phyloP scores from a whole-genome alignment of 2,797 vertebrate species.

The Silurus lanzhouensis region DNA sequence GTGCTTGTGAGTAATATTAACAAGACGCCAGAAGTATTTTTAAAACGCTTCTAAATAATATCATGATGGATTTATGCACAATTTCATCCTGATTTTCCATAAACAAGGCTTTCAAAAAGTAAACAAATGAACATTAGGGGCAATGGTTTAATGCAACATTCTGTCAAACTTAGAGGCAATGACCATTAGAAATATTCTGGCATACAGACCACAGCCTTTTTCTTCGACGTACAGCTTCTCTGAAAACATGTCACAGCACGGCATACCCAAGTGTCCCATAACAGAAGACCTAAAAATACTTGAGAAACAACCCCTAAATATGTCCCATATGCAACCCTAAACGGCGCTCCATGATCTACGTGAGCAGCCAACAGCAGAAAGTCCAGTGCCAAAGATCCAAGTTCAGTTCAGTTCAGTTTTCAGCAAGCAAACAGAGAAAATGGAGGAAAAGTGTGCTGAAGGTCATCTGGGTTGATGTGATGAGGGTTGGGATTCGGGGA shows the following conservation, averaged over 20 bases:
- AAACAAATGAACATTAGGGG: not conserved
- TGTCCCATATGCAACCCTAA: slow-evolving; percentile 28
- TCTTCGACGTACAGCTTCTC: slow-evolving; percentile 9
- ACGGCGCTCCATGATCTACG: not conserved
- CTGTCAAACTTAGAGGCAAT: not conserved
- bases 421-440: not conserved
- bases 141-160: not conserved
- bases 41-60: not conserved
- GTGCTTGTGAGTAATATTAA: too few relatives aligned
- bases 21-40: not conserved
- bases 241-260: slow-evolving; percentile 1
- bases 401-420: not conserved
- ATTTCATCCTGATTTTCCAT: not conserved
- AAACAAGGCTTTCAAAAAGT: not conserved
- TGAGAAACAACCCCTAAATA: slow-evolving; percentile 34
- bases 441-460: not conserved
- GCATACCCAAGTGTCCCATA: slow-evolving; percentile 42
- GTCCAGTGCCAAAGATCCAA: not conserved
- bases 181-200: slow-evolving; percentile 4
- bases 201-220: not conserved
- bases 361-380: not conserved
- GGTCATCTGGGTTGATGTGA: slow-evolving; percentile 2
- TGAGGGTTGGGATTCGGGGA: not conserved
- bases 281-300: slow-evolving; percentile 49
- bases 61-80: not conserved